Base-by-base conservation (phyloP, 2,113 vertebrate species). In the Pedionomus torquatus region DNA sequence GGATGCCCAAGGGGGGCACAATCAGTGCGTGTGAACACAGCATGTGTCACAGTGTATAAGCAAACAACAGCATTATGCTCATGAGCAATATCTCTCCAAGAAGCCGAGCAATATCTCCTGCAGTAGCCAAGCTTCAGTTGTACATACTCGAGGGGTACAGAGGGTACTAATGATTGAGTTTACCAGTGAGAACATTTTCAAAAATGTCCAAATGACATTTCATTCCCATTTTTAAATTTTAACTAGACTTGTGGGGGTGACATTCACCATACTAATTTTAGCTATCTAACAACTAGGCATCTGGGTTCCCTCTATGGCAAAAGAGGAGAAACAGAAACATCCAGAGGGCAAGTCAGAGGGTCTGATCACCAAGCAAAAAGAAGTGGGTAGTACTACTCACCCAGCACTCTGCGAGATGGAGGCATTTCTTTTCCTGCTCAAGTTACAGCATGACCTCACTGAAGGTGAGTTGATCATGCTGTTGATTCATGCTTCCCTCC, bases 21-120 rank as follows among this genome's bases (percentile, higher is more conserved):
- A 80, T 83, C 87, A 74, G n/a, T 65, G 68, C 63, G 63, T 92
- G 75, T 88, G 93, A 93, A 95, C 75, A 63, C 54, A 94, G 79
- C n/a, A 43, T 46, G 66, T 90, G 95, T 93, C 93, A 96, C 49
- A 86, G 90, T 83, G 25, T 80, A 88, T 88, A 93, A 96, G 70
- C 66, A 91, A 94, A 94, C 70, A 87, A 25, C 63, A 87, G 33
- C 54, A 90, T 93, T 95, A 77, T 88, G 49, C 54, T 96, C 58
- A 86, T 90, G 78, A 95, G 85, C 66, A 93, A 12, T 69, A 83
- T 41, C 70, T 87, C 79, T 80, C 76, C 1, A 7, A 86, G 84
- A 91, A 92, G 49, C 68, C 2, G 9, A 66, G 51, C 39, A 85
- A 3, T 49, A 79, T 33, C 77, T 93, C 77, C 79, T 70, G 43